Base-by-base conservation (phyloP, 37 sponge, comb jelly and placozoan genomes). In the Crambe crambe region DNA sequence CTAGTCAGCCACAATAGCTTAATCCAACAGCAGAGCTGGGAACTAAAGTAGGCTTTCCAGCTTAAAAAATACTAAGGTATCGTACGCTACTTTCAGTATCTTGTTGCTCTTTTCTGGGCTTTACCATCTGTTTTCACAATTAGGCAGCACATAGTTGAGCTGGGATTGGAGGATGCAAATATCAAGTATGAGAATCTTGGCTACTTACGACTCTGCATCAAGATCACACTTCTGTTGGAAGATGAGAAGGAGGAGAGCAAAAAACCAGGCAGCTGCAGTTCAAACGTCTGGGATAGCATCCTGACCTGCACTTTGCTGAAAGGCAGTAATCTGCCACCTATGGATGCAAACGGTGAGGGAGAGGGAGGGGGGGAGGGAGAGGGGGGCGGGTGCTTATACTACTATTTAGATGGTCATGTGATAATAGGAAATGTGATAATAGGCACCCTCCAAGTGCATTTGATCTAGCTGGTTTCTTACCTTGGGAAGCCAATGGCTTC, bases 331-430 rank as follows among this genome's bases (percentile, higher is more conserved):
- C 82, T 97, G 41, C 85, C 87, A 51, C 65, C 92, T 2, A 89
- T 97, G 97, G 96, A 97, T 42, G 74, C 65, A 9, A 94, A 94
- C 73, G 97, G 97, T 95, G 42, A 71, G 80, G 12, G 6, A 47
- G 6, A 47, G 6, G 51, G 51, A 47, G 51, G 12, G 51, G 6
- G 6, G 6, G 12, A 12, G 51, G 6, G 12, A 15, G 51, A 47
- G 51, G 51, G 51, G 51, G 12, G 51, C 6, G 51, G 6, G 51
- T 47, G 51, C 10, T 12, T 47, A 6, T 47, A 12, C 51, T 47
- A 47, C 12, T 15, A 6, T 47, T 47, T 6, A 12, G 6, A 47
- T 47, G 51, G 12, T 6, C 12, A 47, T 6, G 51, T 15, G 51
- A 47, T 6, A 12, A 47, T 12, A 47, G 6, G 51, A 15, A 47